Evolutionary conservation across 2,113 vertebrate species (phyloP).

Genomic region (Hirundichthys speculiger): DNA sequence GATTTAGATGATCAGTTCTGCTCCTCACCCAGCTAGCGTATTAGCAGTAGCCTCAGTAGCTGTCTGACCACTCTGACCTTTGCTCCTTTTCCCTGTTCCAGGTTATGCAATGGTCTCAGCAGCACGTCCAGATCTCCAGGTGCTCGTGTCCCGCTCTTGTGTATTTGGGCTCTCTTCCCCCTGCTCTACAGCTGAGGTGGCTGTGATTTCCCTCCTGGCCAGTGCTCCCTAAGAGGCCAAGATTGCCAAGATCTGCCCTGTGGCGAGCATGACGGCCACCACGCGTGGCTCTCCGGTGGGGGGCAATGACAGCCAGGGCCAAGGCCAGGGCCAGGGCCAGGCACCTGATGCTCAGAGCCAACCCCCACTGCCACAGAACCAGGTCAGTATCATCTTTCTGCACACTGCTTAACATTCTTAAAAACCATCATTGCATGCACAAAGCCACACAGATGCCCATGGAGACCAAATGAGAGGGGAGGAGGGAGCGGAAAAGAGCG

Average conservation of each 20-base stretch:
- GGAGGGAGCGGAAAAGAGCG: slow-evolving; percentile 62
- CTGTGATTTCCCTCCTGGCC: slow-evolving; percentile 96
- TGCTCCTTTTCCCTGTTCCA: slow-evolving; percentile 60
- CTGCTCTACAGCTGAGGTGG: slow-evolving; percentile 87
- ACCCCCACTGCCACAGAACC: slow-evolving; percentile 98
- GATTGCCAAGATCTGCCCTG: slow-evolving; percentile 99
- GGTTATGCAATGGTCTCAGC: slow-evolving; percentile 99
- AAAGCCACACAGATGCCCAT: slow-evolving; percentile 63
- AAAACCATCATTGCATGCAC: slow-evolving; percentile 41
- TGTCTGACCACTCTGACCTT: slow-evolving; percentile 38
- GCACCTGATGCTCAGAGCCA: slow-evolving; percentile 99
- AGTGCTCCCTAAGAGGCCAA: slow-evolving; percentile 99
- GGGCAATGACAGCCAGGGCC: slow-evolving; percentile 99
- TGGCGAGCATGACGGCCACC: slow-evolving; percentile 99
- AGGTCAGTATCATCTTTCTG: slow-evolving; percentile 80
- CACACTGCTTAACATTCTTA: slow-evolving; percentile 23
- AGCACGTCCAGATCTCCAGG: slow-evolving; percentile 93
- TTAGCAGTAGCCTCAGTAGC: neutral
- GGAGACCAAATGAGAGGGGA: slow-evolving; percentile 50
- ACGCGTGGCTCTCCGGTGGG: slow-evolving; percentile 99
- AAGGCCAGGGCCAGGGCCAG: slow-evolving; percentile 98
- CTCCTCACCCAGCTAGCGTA: neutral
- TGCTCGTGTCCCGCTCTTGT: slow-evolving; percentile 94
- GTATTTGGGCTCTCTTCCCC: slow-evolving; percentile 92
- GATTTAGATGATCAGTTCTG: too few relatives aligned